Evolutionary conservation across 2,797 vertebrate species (phyloP), one percentile per base, ranked within the genome.

Genomic region (Chiloscyllium punctatum): DNA sequence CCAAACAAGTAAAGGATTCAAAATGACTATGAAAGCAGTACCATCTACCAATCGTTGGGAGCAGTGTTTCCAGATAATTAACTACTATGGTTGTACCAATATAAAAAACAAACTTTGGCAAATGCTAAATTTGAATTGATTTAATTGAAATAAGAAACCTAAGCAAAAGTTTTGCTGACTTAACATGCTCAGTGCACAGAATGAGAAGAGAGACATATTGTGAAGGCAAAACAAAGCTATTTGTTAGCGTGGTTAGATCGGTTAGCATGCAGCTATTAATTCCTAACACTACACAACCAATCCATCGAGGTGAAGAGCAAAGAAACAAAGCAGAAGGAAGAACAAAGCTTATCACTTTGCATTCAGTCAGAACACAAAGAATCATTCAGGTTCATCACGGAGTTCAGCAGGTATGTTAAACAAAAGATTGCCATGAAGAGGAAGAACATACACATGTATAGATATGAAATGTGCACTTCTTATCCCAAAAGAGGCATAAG

Each of bases 21-120:
- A 25, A 77, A 16, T n/a, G 30, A 53, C 51, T 16, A 57, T 53
- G 53, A 95, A 95, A 53, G 94, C 94, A 95, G 94, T 7, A 74
- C 1, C 95, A 96, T 96, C 96, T 97, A 96, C 96, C 96, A 96
- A 96, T 96, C 96, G 95, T 96, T 96, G 96, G 96, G 96, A 96
- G 95, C 33, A 95, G 53, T 18, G 57, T 66, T 62, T 62, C 88
- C 33, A 66, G 30, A 77, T 71, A n/a, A 72, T 57, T 51, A 27
- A 77, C 30, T 53, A 72, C 69, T 92, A 92, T n/a, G 42, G 18
- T 4, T 96, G 96, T 96, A 96, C 96, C 96, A 96, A 96, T 96
- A 48, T 53, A 94, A 25, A 48, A 25, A 48, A 11, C 27, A 25
- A 48, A 11, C 27, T 74, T 62, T 72, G 42, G 6, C 13, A 94